Conservation (phyloP, 2,888 invertebrate genomes). For the Drosophila algonquin region DNA sequence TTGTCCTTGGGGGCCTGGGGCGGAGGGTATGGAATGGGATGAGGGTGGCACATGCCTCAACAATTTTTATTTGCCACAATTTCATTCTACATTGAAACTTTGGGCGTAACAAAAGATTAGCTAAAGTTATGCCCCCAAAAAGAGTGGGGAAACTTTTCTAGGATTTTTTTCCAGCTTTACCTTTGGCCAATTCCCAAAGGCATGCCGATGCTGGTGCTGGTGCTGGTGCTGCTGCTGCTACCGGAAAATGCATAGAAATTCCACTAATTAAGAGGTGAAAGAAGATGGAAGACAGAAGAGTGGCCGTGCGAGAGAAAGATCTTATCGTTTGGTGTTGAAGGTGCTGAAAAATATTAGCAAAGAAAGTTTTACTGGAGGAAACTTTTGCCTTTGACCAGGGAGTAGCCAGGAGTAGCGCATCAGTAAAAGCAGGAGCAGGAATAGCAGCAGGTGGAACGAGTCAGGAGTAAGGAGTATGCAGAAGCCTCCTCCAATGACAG, state of each 20-base stretch:
- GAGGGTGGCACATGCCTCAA: conserved; percentile 44
- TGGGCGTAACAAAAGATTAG: conserved; percentile 75
- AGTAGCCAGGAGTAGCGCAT: conserved; percentile 2
- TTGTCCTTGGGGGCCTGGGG: conserved; percentile 13
- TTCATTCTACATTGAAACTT: conserved; percentile 75
- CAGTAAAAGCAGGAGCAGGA: conserved; percentile 2
- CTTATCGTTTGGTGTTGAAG: conserved; percentile 70
- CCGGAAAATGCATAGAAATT: conserved; percentile 73
- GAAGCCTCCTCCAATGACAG: conserved; percentile 66
- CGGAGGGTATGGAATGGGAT: too few species aligned
- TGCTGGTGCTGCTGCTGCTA: neutral
- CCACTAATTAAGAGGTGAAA: conserved; percentile 72
- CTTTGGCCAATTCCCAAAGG: conserved; percentile 34
- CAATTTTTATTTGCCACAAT: conserved; percentile 73
- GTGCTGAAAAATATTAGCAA: conserved; percentile 77
- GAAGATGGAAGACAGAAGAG: conserved; percentile 36
- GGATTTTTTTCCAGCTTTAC: conserved; percentile 17
- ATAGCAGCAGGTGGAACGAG: conserved; percentile 3
- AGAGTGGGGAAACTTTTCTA: conserved; percentile 52
- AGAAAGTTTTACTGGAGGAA: conserved; percentile 67
- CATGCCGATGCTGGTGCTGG: conserved; percentile 16
- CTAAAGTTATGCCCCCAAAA: conserved; percentile 68
- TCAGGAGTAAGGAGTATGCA: conserved; percentile 3
- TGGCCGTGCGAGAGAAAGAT: conserved; percentile 55
- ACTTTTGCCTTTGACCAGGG: conserved; percentile 73